Base-by-base conservation (phyloP, 1,140 invertebrate genomes). In the Danaus melanippus region DNA sequence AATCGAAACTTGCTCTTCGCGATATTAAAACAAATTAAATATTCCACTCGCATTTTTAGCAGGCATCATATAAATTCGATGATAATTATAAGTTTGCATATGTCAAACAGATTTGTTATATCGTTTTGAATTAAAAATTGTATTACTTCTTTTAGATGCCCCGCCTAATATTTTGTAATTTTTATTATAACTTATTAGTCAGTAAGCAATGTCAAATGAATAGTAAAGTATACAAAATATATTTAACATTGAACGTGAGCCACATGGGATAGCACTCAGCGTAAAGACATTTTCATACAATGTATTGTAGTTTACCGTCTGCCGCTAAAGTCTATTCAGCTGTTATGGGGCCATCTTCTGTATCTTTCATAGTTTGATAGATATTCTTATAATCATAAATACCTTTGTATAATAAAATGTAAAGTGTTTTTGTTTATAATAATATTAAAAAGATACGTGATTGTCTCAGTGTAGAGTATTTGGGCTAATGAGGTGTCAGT, bases 1-100 rank as follows among this genome's bases (percentile, higher is more conserved):
- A 58, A 76, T 81, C 74, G 74, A 74, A 80, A 73, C 69, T 76
- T 45, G 42, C 59, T 60, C 60, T 77, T 69, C 67, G 56, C 39
- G 48, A 46, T 45, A 42, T 50, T 11, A 53, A 42, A 42, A 42
- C 17, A 17, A 12, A 51, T 51, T 59, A 39, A 15, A 15, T 59
- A 59, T 59, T 59, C 57, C 12, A 54, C 12, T 9, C 46, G 46
- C 50, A 17, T 43, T 44, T 15, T n/a, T 53, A 17, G 45, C 50
- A 58, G 50, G 12, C 51, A 57, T 49, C 55, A 58, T 58, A 58
- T 52, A 57, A 57, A 57, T 51, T 52, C 42, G 46, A 40, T 12
- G 42, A 43, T 58, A 42, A 45, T 50, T 56, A 47, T 48, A n/a
- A 39, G 49, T 58, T 51, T 17, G 43, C 17, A 58, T 58, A 42